Evolutionary conservation across 2,113 vertebrate species (phyloP), one percentile per base, ranked within the genome.

Genomic region (Antigone vipio): DNA sequence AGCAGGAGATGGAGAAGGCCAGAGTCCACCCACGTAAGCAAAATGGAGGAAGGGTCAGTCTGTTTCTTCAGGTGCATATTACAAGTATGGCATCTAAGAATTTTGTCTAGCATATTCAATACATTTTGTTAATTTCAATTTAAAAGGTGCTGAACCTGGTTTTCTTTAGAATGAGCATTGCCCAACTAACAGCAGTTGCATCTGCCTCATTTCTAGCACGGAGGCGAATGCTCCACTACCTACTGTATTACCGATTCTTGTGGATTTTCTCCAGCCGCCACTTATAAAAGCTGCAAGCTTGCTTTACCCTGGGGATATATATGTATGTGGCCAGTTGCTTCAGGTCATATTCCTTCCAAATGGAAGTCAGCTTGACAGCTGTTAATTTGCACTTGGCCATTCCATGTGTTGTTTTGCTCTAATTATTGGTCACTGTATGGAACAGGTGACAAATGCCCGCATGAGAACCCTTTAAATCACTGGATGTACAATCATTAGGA

Each of bases 381-480:
- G 88, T 86, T 97, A 90, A 96, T 95, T 93, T 96, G 55, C 78
- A 93, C 85, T 92, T 74, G 89, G 80, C 55, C 47, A 15, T 88
- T 60, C 68, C 63, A 29, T 85, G 49, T 88, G 75, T 59, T 92
- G 88, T 88, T 80, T 89, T 82, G 74, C 81, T 63, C 19, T 96
- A 94, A 94, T 89, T 86, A 73, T 62, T 92, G 96, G 72, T 93
- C 85, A 92, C 32, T 84, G 63, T 47, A 81, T 67, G 79, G 82
- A 94, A 94, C 62, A 89, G 86, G 93, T 97, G 91, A 96, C 92
- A 93, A 52, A 91, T 91, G 55, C 42, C 62, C 95, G 74, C 88
- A 83, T 38, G 75, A 97, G 71, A 96, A 95, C 79, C 15, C 60
- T 91, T 79, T 62, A 66, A 71, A 84, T 92, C 72, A 90, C 66